A percentile compares a stretch with the other conserved stretches of the same genome.
Evolutionary conservation across 2,888 invertebrate species (phyloP).

Genomic region (Drosophila niveifrons): DNA sequence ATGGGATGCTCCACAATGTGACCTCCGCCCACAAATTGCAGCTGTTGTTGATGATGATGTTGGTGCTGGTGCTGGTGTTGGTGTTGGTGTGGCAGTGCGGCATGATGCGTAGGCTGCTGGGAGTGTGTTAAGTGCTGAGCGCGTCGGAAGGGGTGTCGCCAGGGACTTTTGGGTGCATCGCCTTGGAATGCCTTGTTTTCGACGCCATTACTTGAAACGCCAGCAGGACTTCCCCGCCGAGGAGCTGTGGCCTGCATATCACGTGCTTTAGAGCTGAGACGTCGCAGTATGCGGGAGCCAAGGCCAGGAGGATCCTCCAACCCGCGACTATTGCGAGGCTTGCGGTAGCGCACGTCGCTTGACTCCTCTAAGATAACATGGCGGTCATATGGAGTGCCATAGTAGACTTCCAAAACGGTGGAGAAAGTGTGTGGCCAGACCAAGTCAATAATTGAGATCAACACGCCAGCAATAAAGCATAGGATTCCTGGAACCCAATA

Average conservation of each 20-base stretch:
- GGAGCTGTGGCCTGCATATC: slow-evolving; percentile 83
- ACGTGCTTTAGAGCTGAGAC: slow-evolving; percentile 90
- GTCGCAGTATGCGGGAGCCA: slow-evolving; percentile 90
- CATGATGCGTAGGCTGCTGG: slow-evolving; percentile 59
- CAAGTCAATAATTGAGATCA: slow-evolving; percentile 93
- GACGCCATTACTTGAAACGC: slow-evolving; percentile 86
- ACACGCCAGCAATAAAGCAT: slow-evolving; percentile 91
- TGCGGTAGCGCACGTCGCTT: slow-evolving; percentile 89
- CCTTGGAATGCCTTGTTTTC: slow-evolving; percentile 90
- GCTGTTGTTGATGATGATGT: slow-evolving; percentile 70
- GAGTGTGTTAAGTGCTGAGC: slow-evolving; percentile 76
- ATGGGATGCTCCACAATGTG: slow-evolving; percentile 71
- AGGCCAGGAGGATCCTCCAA: slow-evolving; percentile 88
- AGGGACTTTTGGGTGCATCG: slow-evolving; percentile 90
- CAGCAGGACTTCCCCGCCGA: slow-evolving; percentile 75
- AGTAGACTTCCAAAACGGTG: slow-evolving; percentile 94
- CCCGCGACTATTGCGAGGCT: slow-evolving; percentile 87
- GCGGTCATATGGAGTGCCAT: slow-evolving; percentile 96
- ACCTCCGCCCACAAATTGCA: slow-evolving; percentile 69
- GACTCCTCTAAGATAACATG: slow-evolving; percentile 97
- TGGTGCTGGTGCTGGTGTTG: slow-evolving; percentile 44
- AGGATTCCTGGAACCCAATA: slow-evolving; percentile 86
- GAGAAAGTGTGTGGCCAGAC: slow-evolving; percentile 96
- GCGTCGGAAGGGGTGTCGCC: slow-evolving; percentile 89
- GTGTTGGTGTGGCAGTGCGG: slow-evolving; percentile 42